Percentiles rank a stretch among this genome's conserved stretches.
These are phyloP conservation scores for Sinonovacula constricta DNA, from an alignment of 1,140 invertebrate species.

Conservation along the genomic window DNA sequence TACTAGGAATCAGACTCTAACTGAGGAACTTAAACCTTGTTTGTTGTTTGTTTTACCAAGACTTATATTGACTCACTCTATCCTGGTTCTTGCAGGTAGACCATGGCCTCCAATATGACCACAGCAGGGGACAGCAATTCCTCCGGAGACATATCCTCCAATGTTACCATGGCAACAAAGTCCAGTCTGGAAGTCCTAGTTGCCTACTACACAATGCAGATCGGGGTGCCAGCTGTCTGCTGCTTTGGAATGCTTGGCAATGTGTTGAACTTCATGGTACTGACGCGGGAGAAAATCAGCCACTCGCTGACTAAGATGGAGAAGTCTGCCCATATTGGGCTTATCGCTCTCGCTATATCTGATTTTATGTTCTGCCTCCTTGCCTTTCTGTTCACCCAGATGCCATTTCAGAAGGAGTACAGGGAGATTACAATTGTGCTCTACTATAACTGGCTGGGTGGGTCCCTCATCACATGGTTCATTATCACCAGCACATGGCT, in stretches of 20 bases:
- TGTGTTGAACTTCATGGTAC: slow-evolving; percentile 72
- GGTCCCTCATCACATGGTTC: slow-evolving; percentile 73
- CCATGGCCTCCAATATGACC: no score
- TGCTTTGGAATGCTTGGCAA: slow-evolving; percentile 74
- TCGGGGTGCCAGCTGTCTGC: slow-evolving; percentile 69
- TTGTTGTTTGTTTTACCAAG: no score
- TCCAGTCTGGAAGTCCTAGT: no score
- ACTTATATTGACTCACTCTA: no score
- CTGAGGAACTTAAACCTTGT: no score
- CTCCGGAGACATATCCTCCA: no score
- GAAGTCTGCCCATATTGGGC: slow-evolving; percentile 74
- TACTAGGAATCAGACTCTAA: no score
- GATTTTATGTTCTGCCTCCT: slow-evolving; percentile 76
- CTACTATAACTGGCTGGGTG: slow-evolving; percentile 67
- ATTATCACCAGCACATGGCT: slow-evolving; percentile 76
- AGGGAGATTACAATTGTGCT: slow-evolving; percentile 48
- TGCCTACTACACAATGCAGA: slow-evolving; percentile 64
- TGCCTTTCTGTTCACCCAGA: slow-evolving; percentile 68
- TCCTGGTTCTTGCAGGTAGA: no score
- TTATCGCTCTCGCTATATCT: slow-evolving; percentile 74
- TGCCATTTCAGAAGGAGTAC: slow-evolving; percentile 60
- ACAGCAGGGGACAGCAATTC: no score
- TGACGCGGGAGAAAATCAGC: slow-evolving; percentile 73
- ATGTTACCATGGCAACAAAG: no score
- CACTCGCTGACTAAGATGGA: slow-evolving; percentile 75